Conservation (phyloP, 2,113 vertebrate genomes). For the Suricata suricatta region DNA sequence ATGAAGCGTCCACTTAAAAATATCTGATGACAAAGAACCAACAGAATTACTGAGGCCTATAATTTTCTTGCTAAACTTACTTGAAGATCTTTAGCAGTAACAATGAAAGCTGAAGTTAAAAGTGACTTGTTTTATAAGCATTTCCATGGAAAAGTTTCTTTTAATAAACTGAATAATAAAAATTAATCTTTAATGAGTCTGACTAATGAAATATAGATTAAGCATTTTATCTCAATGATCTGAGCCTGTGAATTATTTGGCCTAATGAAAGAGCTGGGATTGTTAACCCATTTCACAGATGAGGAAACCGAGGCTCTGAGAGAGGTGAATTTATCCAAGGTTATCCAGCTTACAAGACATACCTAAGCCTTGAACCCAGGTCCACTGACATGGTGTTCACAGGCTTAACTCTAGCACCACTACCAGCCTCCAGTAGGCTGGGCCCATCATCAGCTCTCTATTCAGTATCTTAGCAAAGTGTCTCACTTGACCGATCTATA, state of each 20-base stretch:
- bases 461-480: background rate
- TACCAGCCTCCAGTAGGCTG: background rate
- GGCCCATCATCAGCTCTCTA: background rate
- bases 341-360: background rate
- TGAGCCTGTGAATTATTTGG: background rate
- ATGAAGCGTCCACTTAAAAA: background rate
- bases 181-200: slow-evolving; percentile 7
- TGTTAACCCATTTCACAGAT: background rate
- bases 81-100: slow-evolving; percentile 11
- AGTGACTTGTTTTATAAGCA: slow-evolving; percentile 38
- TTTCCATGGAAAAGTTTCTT: background rate
- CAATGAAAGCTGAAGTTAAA: slow-evolving; percentile 24
- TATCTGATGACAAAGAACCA: slow-evolving; percentile 26
- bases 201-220: background rate
- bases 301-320: background rate
- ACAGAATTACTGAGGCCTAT: slow-evolving; percentile 18
- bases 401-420: background rate
- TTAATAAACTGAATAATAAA: slow-evolving; percentile 27
- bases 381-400: background rate
- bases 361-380: background rate
- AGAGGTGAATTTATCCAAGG: background rate
- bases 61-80: slow-evolving; percentile 36
- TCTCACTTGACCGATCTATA: background rate
- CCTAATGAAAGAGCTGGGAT: background rate
- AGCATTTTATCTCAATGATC: background rate